Evolutionary conservation across 2,113 vertebrate genomes (phyloP), one percentile per base, ranked within the genome.

Genomic region (Mastomys natalensis): DNA sequence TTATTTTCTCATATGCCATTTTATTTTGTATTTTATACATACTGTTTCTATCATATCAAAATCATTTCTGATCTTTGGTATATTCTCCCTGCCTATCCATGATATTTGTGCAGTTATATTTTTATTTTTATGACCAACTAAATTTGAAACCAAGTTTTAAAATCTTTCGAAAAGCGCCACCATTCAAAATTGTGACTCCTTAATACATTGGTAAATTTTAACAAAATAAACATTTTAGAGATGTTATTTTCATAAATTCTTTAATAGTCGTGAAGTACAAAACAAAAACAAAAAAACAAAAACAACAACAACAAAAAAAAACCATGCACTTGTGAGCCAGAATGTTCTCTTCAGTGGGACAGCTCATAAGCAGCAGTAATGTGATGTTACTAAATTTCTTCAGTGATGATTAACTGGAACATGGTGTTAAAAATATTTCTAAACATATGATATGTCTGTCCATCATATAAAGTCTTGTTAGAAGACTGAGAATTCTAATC

Each of bases 351-450:
- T 85, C 40, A 90, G 29, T 62, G 24, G 90, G 89, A n/a, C 5
- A 90, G 40, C 60, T 96, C n/a, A 92, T 77, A 92, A 92, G 77
- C 92, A 45, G 9, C 66, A 90, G 88, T 94, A 26, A 72, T 90
- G 13, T 87, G 7, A 88, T 58, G 62, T 84, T 88, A 76, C 34
- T 26, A 89, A 78, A 90, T 92, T 88, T 92, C 17, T 55, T 89
- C 55, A 17, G 11, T 88, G 76, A 73, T 92, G 37, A 37, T 53
- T 93, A 93, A 85, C 80, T 96, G 17, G 34, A 95, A 89, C 43
- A 73, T 9, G 1, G 15, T 60, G 26, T 37, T 94, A 24, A 90
- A 66, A 26, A 68, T 76, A 64, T 85, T 94, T 94, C 60, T 74
- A 84, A 93, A 62, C 94, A 31, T 81, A 89, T 48, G 3, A 86